Conservation (phyloP, 2,888 invertebrate genomes). For the Hartigia nigra region DNA sequence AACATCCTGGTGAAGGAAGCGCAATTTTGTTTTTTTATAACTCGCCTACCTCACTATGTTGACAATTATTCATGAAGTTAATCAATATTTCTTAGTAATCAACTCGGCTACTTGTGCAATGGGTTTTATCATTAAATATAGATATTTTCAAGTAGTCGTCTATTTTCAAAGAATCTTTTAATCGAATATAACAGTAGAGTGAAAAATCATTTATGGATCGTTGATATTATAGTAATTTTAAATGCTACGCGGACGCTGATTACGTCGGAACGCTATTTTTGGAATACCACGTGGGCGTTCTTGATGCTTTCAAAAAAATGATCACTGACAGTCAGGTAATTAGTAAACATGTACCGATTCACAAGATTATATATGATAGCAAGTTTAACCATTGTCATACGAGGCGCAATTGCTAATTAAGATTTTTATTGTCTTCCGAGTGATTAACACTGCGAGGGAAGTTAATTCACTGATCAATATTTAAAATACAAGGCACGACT, state of each 20-base stretch:
- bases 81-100: not conserved
- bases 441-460: not conserved
- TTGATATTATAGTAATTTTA: not conserved
- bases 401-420: not conserved
- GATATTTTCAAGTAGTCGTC: not conserved
- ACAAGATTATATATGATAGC: not conserved
- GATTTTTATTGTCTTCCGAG: not conserved
- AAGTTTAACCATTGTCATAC: not conserved
- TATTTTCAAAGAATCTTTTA: not conserved
- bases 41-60: not conserved
- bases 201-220: not conserved
- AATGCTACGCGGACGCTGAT: not conserved
- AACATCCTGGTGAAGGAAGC: not conserved
- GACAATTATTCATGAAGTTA: not conserved
- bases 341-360: not conserved
- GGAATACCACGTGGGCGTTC: not conserved
- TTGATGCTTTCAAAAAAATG: not conserved
- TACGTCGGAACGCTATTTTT: not conserved
- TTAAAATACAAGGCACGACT: not conserved
- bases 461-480: not conserved
- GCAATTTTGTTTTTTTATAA: not conserved
- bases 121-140: not conserved
- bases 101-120: not conserved
- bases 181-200: not conserved
- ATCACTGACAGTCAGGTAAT: not conserved